Evolutionary conservation across 2,113 vertebrate genomes (phyloP).

Genomic region (Podilymbus podiceps): DNA sequence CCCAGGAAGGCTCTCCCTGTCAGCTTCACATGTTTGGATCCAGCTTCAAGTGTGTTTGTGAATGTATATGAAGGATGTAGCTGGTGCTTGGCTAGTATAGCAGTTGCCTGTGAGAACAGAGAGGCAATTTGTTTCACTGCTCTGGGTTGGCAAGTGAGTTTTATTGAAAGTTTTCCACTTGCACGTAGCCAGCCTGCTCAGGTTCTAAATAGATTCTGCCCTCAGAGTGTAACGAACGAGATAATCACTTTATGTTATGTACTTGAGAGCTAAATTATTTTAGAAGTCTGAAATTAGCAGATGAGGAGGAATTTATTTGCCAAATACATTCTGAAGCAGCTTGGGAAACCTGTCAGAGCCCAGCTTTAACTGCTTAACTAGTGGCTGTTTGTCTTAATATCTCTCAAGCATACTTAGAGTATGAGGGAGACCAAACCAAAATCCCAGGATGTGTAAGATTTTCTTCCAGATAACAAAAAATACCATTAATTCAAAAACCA

Average conservation of each 20-base stretch:
- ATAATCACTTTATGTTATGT: conserved; percentile 59
- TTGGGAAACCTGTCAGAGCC: conserved; percentile 55
- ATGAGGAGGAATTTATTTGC: conserved; percentile 63
- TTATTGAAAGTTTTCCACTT: conserved; percentile 10
- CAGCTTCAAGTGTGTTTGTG: background rate
- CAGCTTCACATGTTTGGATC: background rate
- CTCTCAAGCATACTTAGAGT: background rate
- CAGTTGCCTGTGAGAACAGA: background rate
- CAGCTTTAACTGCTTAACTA: conserved; percentile 41
- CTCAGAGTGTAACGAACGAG: conserved; percentile 46
- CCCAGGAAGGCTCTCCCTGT: background rate
- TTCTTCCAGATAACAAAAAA: conserved; percentile 5
- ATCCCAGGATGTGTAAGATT: background rate
- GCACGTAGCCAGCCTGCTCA: conserved; percentile 17
- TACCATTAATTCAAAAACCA: background rate
- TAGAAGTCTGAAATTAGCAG: conserved; percentile 63
- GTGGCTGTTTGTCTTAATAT: conserved; percentile 32
- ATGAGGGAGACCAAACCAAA: background rate
- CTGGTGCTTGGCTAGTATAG: background rate
- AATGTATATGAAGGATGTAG: background rate
- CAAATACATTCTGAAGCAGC: conserved; percentile 50
- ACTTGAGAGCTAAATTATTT: conserved; percentile 54
- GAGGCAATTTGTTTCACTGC: background rate
- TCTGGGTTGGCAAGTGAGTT: background rate
- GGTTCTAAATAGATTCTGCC: conserved; percentile 56